Base-by-base conservation (phyloP, 2,797 vertebrate genomes). In the Sebastolobus alascanus region DNA sequence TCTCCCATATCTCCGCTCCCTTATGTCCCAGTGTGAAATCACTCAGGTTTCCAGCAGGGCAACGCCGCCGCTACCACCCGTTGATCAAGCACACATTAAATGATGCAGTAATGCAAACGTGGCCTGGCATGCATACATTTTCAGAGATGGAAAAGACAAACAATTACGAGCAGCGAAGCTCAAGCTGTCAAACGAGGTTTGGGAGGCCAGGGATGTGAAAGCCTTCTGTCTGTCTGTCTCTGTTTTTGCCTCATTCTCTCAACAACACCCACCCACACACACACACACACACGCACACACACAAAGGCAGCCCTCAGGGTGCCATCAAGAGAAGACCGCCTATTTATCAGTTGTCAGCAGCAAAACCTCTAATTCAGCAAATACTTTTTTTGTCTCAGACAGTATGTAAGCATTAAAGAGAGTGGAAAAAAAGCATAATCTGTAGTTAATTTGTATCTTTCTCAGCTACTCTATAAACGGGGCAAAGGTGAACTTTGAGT, bases 331-430 rank as follows among this genome's bases (percentile, higher is more conserved):
- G 93, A 93, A 93, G 88, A 83, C 90, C 55, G 83, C 83, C 86
- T 91, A 90, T 96, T 95, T 95, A 95, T 96, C 94, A 94, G 89
- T 86, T 93, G 92, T 95, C 95, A 96, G 94, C 93, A 96, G 93
- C 91, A 92, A 94, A 95, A 92, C 77, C 71, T 68, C 85, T 91
- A 93, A 94, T 93, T 95, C 95, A 95, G 95, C 94, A 95, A 92
- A 89, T 89, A 74, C 86, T 77, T 74, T 82, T 87, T 91, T 92
- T 79, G 89, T 91, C 86, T 90, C 65, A 77, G 84, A 88, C 79
- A 80, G 72, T 75, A 88, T 73, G 85, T 84, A 85, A 89, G 87
- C 88, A 87, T 79, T 84, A 84, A 73, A 83, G 68, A 70, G 31
- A 68, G 64, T 38, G 77, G 50, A 52, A 83, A 79, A 76, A 83